phyloP scores from a whole-genome alignment of 37 sponge, comb jelly and placozoan genomes.

The Crambe crambe region DNA sequence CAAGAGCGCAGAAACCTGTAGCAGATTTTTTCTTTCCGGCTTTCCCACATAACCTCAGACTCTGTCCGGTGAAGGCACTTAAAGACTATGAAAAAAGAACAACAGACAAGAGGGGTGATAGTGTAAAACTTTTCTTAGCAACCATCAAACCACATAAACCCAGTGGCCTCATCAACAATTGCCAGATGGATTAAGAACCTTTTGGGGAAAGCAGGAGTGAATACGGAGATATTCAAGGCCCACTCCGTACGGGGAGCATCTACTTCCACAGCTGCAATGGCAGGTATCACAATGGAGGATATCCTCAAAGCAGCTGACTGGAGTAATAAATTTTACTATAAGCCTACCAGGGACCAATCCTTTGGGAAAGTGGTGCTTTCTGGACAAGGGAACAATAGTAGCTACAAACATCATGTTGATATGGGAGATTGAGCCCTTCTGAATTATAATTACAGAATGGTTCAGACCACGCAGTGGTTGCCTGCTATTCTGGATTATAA shows the following conservation, averaged over 20 bases:
- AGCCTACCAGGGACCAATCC: too few relatives aligned
- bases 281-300: too few relatives aligned
- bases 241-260: not conserved
- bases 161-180: slow-evolving; percentile 18
- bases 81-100: slow-evolving; percentile 19
- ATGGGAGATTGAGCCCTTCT: too few relatives aligned
- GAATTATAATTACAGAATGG: too few relatives aligned
- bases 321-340: too few relatives aligned
- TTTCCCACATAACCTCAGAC: not conserved
- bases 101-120: not conserved
- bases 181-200: slow-evolving; percentile 25
- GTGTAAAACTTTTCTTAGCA: slow-evolving; percentile 9
- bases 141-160: slow-evolving; percentile 29
- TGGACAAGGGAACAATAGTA: too few relatives aligned
- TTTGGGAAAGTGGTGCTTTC: too few relatives aligned
- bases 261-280: too few relatives aligned
- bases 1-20: not conserved
- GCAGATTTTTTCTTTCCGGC: slow-evolving; percentile 44
- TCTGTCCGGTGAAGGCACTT: slow-evolving; percentile 33
- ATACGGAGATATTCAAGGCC: slow-evolving; percentile 11
- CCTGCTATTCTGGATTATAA: too few relatives aligned
- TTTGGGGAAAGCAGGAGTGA: slow-evolving; percentile 12
- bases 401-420: too few relatives aligned
- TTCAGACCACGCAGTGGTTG: too few relatives aligned
- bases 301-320: too few relatives aligned